These are phyloP conservation scores for Drosophila affinis DNA, from an alignment of 2,888 invertebrate genomes.

Conservation along the genomic window DNA sequence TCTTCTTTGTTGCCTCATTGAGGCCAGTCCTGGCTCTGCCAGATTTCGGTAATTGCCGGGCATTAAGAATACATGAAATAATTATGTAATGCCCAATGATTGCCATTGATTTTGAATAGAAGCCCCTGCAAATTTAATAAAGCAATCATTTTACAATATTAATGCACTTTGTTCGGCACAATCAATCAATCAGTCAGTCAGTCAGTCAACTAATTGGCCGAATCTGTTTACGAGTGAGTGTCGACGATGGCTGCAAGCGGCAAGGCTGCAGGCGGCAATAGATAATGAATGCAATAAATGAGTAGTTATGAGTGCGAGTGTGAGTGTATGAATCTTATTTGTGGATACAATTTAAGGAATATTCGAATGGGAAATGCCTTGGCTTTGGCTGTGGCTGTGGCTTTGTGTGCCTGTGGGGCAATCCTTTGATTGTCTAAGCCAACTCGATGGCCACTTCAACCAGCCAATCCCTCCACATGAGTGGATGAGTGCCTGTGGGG, in stretches of 20 bases:
- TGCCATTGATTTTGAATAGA: constrained; percentile 16
- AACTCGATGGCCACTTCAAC: constrained; percentile 47
- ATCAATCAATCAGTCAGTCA: constrained; percentile 24
- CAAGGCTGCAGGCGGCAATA: no score
- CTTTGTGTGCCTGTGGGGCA: constrained; percentile 10
- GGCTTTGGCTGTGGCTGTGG: not conserved
- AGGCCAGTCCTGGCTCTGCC: not conserved
- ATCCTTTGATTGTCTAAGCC: constrained; percentile 30
- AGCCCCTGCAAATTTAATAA: constrained; percentile 24
- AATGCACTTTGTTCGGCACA: constrained; percentile 15
- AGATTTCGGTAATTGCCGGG: constrained; percentile 7
- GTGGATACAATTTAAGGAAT: no score
- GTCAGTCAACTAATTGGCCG: constrained; percentile 30
- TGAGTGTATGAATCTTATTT: no score
- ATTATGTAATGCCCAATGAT: constrained; percentile 16
- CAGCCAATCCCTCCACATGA: constrained; percentile 18
- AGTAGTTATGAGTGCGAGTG: no score
- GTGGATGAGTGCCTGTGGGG: no score
- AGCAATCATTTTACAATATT: constrained; percentile 22
- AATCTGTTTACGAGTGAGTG: no score
- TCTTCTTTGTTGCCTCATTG: no score
- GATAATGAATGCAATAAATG: no score
- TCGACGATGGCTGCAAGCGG: no score
- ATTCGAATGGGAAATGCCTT: not conserved
- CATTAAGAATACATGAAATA: constrained; percentile 25